Base-by-base conservation (phyloP, 2,113 vertebrate genomes). In the Noturus placidus region DNA sequence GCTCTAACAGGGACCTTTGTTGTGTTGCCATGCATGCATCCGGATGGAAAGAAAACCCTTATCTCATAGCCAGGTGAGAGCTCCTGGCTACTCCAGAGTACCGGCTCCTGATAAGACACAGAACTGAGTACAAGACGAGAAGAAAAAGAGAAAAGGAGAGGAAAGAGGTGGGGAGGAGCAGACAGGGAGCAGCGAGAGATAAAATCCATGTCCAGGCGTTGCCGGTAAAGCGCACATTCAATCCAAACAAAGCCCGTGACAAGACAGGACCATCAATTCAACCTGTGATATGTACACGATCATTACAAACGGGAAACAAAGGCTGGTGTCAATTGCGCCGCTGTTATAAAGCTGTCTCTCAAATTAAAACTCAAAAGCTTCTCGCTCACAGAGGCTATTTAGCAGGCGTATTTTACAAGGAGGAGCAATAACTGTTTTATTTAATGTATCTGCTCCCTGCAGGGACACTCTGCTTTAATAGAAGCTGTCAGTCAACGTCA, bases 331-430 rank as follows among this genome's bases (percentile, higher is more conserved):
- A 97, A 97, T 97, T 96, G 96, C 93, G 91, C 93, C 92, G 42
- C 92, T 94, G 96, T 96, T 96, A 96, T 93, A 95, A 96, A 96
- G 95, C 96, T 94, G 96, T 97, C 96, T 94, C 96, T 97, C 97
- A 98, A 98, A 99, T 99, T 99, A 99, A 99, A 99, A 97, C 95
- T 97, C 95, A 96, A 96, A 95, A 95, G 96, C 96, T 96, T 97
- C 96, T 96, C 96, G 97, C 97, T 96, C 96, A 93, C 96, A 95
- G 94, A 27, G 35, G 69, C 97, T 97, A 97, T 98, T 98, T 96
- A 97, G 96, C 94, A 92, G 96, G 94, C 95, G 96, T 97, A 96
- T 98, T 98, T 99, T 97, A 98, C 97, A 97, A 98, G 97, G 97
- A 97, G 97, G 97, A 97, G 97, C 96, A 97, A 98, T 99, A 98